phyloP scores from a whole-genome alignment of 2,113 vertebrate species.

The Cavia aperea region DNA sequence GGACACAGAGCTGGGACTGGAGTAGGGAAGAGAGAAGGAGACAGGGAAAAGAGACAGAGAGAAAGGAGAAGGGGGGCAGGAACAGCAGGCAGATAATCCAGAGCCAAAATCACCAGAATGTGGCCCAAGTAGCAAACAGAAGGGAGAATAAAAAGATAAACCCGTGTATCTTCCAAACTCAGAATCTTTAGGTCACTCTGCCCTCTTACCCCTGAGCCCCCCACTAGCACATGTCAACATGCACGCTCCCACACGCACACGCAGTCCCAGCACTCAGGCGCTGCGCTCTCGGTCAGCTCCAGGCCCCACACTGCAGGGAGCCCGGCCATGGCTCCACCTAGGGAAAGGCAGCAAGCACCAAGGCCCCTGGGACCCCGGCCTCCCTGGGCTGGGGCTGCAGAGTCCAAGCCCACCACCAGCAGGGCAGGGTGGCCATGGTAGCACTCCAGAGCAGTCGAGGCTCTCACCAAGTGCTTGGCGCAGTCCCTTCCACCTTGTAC shows the following conservation, averaged over 20 bases:
- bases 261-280: background rate
- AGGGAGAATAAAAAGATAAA: background rate
- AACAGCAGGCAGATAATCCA: background rate
- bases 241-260: background rate
- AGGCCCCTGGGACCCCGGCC: too few relatives aligned
- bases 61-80: rapidly evolving
- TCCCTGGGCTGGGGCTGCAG: rapidly evolving
- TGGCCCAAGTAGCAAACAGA: background rate
- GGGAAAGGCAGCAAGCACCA: rapidly evolving
- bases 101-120: background rate
- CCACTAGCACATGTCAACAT: background rate
- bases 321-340: background rate
- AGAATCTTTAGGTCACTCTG: background rate
- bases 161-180: background rate
- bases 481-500: rapidly evolving
- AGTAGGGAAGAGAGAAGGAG: background rate
- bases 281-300: rapidly evolving
- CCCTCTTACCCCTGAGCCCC: background rate
- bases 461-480: rapidly evolving
- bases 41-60: background rate
- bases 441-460: background rate
- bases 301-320: rapidly evolving
- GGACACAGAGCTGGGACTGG: background rate
- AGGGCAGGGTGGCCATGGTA: too few relatives aligned
- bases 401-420: background rate